Evolutionary conservation across 2,888 invertebrate species (phyloP), one percentile per base, ranked within the genome.

Genomic region (Drosophila leonis): DNA sequence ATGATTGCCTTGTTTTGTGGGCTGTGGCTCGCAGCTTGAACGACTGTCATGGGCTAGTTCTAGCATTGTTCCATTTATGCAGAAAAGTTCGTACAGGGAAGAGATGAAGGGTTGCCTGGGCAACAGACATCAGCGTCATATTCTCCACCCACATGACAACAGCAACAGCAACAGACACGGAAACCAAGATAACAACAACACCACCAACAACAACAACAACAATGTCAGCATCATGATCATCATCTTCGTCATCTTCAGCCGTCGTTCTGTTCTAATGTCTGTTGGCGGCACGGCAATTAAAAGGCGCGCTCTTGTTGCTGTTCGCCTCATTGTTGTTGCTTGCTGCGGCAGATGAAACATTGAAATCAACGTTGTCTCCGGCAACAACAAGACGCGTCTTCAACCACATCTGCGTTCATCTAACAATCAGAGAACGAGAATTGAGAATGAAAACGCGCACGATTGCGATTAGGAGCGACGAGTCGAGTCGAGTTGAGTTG

Each of bases 271-370:
- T 90, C 81, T 86, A 90, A 78, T 88, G 76, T 88, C 83, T 77
- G 78, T 77, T 90, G 78, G 83, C 83, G 90, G 88, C 86, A 77
- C 70, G 72, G 86, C 90, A 86, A 86, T 86, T 86, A 86, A 86
- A 90, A 90, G 80, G 77, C 84, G 87, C 84, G 84, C 77, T 83
- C 80, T 72, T 67, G 67, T 75, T 67, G 64, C 37, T 57, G 67
- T 42, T 60, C 42, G 51, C 52, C 35, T 46, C 51, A 35, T 66
- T 72, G 73, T 63, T 72, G 77, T 41, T 76, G 65, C 42, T 57
- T 46, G 48, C 42, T 75, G 89, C 88, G 88, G 85, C 88, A 87
- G 88, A 87, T 85, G 90, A 89, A 87, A 84, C 88, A 86, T 88
- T 82, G 80, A 75, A 82, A 80, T 82, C 85, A 78, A 80, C 85